Percentiles rank a stretch among this genome's conserved stretches.
These are phyloP conservation scores for Allolobophora icterica DNA, from an alignment of 2,888 invertebrate genomes.

Conservation along the genomic window DNA sequence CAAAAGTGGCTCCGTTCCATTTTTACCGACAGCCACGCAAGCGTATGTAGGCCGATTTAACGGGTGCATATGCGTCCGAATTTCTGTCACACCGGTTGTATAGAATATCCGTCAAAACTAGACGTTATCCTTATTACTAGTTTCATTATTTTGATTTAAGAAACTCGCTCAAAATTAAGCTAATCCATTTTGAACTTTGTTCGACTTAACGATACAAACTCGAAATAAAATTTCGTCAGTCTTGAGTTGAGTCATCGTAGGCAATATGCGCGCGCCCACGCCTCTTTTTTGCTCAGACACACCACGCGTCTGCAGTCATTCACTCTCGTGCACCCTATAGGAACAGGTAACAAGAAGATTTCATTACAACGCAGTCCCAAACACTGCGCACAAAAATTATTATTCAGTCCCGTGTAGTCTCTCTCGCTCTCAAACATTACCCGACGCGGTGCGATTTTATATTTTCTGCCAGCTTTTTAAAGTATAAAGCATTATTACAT, in stretches of 20 bases:
- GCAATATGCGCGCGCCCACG: background rate
- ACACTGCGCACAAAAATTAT: background rate
- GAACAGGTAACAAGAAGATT: slow-evolving; percentile 11
- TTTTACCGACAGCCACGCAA: background rate
- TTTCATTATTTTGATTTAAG: background rate
- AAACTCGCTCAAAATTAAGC: background rate
- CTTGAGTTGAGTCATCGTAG: slow-evolving; percentile 4
- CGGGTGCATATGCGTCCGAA: background rate
- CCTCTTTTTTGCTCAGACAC: background rate
- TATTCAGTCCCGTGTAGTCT: background rate
- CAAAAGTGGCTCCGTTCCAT: background rate
- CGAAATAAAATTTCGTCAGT: background rate
- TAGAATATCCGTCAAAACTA: background rate
- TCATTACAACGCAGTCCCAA: background rate
- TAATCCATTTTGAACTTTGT: background rate
- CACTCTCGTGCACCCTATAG: background rate
- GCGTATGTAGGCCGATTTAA: too few species aligned
- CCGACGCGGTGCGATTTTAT: background rate
- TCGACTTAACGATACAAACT: background rate
- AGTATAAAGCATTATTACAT: background rate
- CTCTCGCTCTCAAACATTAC: background rate
- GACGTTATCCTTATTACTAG: background rate
- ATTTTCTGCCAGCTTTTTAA: background rate
- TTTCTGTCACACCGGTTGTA: background rate
- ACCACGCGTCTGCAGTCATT: background rate